Conservation (phyloP, 2,797 vertebrate species). For the Liasis olivaceus region DNA sequence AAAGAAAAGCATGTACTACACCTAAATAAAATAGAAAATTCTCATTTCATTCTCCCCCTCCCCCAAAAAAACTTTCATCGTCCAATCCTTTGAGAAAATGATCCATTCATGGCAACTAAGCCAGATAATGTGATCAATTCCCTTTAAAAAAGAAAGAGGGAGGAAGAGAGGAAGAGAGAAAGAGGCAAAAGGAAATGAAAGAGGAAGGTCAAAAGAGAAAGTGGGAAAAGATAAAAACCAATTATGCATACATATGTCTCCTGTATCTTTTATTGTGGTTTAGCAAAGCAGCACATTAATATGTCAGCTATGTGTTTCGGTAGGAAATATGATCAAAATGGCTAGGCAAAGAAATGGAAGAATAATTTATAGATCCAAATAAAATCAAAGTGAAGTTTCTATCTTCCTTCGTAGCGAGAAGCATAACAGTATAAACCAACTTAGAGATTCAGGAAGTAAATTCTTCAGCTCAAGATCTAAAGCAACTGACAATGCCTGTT, state of each 20-base stretch:
- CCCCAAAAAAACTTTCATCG: not conserved
- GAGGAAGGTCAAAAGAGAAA: not conserved
- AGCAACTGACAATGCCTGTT: conserved; percentile 8
- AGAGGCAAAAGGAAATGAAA: not conserved
- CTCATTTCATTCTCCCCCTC: not conserved
- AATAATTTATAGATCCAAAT: conserved; percentile 19
- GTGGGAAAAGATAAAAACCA: not conserved
- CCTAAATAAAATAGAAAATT: not conserved
- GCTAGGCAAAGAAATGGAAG: not conserved
- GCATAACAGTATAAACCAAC: conserved; percentile 7
- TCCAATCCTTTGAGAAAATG: not conserved
- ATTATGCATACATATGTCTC: conserved; percentile 1
- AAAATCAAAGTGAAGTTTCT: conserved; percentile 19
- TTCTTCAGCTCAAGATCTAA: not conserved
- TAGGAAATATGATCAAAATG: conserved; percentile 13
- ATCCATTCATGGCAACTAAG: not conserved
- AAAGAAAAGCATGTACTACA: not conserved
- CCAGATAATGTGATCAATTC: not conserved
- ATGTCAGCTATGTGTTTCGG: conserved; percentile 15
- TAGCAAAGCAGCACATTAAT: conserved; percentile 25
- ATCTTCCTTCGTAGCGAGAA: not conserved
- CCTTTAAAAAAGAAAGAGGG: not conserved
- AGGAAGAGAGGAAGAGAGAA: not conserved
- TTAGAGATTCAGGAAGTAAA: conserved; percentile 6
- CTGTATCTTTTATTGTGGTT: conserved; percentile 16